These are phyloP conservation scores for Entosphenus tridentatus DNA, from an alignment of 2,113 vertebrate genomes.

Conservation along the genomic window DNA sequence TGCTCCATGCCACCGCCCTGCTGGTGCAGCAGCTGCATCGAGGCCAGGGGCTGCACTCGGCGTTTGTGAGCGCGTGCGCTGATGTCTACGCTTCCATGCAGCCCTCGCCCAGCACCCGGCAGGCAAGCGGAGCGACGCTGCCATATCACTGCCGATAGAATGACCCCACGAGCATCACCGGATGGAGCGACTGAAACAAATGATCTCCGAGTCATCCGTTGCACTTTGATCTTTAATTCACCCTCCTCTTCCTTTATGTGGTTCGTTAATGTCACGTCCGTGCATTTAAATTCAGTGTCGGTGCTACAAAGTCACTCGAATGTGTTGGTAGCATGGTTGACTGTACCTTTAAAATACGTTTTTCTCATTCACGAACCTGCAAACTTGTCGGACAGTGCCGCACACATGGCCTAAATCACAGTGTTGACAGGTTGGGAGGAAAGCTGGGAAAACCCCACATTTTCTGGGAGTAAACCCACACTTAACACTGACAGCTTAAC, in stretches of 20 bases:
- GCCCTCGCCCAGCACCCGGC: constrained; percentile 30
- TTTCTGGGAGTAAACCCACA: no score
- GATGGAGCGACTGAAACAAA: background rate
- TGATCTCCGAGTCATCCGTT: background rate
- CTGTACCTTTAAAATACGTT: no score
- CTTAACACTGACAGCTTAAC: no score
- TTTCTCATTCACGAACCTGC: no score
- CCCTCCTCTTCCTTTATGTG: background rate
- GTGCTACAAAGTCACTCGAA: background rate
- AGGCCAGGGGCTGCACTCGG: constrained; percentile 42
- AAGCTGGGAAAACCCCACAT: no score
- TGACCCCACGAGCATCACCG: background rate
- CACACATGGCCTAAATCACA: no score
- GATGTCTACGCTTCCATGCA: constrained; percentile 49
- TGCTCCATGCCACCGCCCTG: constrained; percentile 44
- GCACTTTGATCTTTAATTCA: background rate
- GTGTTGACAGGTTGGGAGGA: no score
- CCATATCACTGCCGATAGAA: background rate
- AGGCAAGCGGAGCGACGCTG: constrained; percentile 25
- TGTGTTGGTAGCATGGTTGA: no score
- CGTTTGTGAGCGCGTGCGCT: constrained; percentile 51
- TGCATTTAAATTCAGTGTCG: background rate
- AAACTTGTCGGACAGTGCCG: no score
- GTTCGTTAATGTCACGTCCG: background rate
- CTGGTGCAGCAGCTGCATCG: constrained; percentile 52